phyloP scores from a whole-genome alignment of 2,797 vertebrate species.

The Acrocephalus scirpaceus region DNA sequence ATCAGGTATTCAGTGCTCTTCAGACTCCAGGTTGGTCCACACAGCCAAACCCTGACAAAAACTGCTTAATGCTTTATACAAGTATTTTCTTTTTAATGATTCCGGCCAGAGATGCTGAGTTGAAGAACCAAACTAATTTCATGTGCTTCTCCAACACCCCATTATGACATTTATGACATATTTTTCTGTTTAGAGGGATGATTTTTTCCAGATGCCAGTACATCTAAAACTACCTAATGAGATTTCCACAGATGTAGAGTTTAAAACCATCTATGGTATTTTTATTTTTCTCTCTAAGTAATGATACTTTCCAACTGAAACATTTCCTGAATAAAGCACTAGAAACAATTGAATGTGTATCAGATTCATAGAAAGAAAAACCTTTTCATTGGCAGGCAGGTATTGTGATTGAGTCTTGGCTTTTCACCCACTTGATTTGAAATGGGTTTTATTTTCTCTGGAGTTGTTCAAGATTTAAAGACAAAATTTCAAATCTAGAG shows the following conservation, averaged over 20 bases:
- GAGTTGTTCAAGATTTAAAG: not conserved
- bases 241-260: slow-evolving; percentile 77
- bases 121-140: slow-evolving; percentile 77
- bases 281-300: slow-evolving; percentile 69
- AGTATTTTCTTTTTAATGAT: slow-evolving; percentile 64
- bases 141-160: slow-evolving; percentile 73
- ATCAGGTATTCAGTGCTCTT: not conserved
- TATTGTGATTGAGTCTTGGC: not conserved
- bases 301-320: slow-evolving; percentile 70
- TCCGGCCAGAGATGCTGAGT: slow-evolving; percentile 53
- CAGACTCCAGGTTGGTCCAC: not conserved
- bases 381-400: slow-evolving; percentile 26
- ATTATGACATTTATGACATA: slow-evolving; percentile 75
- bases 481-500: not conserved
- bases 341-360: slow-evolving; percentile 33
- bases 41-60: slow-evolving; percentile 43
- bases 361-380: slow-evolving; percentile 24
- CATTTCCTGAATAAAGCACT: slow-evolving; percentile 61
- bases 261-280: slow-evolving; percentile 74
- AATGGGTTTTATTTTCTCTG: not conserved
- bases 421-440: slow-evolving; percentile 10
- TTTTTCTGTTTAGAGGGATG: slow-evolving; percentile 79
- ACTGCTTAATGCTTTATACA: slow-evolving; percentile 39
- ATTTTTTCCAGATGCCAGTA: slow-evolving; percentile 81
- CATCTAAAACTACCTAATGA: slow-evolving; percentile 80